Conservation (phyloP, 2,888 invertebrate species). For the Osedax fenrisi region DNA sequence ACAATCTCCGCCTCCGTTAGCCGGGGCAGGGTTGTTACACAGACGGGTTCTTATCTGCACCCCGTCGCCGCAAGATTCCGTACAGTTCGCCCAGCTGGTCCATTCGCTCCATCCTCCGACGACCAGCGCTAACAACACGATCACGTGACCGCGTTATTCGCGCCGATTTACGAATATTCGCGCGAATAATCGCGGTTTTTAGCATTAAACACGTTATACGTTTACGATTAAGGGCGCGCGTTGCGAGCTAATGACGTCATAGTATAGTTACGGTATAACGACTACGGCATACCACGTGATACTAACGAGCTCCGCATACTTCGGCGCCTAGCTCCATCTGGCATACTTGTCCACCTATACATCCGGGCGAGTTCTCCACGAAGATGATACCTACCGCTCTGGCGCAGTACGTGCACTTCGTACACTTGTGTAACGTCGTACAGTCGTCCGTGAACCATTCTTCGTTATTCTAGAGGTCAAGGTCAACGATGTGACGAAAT, state of each 20-base stretch:
- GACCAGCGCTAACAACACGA: background rate
- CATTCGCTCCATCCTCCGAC: conserved; percentile 9
- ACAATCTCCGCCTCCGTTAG: background rate
- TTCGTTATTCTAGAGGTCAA: background rate
- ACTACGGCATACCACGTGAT: no score
- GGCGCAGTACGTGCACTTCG: background rate
- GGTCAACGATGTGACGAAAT: no score
- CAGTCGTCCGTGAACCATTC: conserved; percentile 4
- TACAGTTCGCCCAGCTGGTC: conserved; percentile 11
- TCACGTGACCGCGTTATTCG: no score
- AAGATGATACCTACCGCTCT: background rate
- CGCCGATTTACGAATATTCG: no score
- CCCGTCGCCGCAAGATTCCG: conserved; percentile 2
- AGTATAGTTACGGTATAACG: no score
- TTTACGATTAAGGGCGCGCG: no score
- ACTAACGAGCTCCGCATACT: background rate
- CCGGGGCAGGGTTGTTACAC: conserved; percentile 14
- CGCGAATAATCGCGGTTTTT: no score
- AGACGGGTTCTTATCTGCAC: background rate
- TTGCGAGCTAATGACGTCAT: no score
- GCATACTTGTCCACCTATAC: background rate
- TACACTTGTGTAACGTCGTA: background rate
- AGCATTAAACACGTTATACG: no score
- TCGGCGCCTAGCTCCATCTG: background rate
- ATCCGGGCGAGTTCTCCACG: background rate